Percentiles rank a stretch among this genome's conserved stretches.
phyloP scores from a whole-genome alignment of 2,113 vertebrate species.

The Pristiophorus japonicus region DNA sequence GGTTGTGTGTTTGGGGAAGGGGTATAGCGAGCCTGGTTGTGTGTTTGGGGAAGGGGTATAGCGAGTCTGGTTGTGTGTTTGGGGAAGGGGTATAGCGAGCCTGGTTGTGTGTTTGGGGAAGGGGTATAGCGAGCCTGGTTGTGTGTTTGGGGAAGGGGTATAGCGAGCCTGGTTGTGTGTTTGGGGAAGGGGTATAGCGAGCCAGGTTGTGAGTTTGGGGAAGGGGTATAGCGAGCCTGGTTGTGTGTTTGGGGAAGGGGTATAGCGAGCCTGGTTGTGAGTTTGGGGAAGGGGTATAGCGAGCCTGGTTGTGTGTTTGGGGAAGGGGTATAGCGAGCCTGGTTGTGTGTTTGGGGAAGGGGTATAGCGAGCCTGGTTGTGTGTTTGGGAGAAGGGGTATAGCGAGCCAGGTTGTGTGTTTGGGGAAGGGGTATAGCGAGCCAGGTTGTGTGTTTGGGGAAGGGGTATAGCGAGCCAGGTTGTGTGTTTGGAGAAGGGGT shows the following conservation, averaged over 20 bases:
- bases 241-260: no score
- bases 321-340: neutral
- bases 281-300: neutral
- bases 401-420: neutral
- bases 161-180: no score
- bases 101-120: no score
- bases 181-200: neutral
- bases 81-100: no score
- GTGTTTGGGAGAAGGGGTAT: neutral
- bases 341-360: neutral
- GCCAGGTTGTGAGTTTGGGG: neutral
- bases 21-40: no score
- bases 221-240: no score
- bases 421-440: neutral
- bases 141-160: neutral
- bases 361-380: no score
- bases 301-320: no score
- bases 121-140: neutral
- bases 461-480: neutral
- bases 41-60: neutral
- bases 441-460: no score
- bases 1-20: neutral
- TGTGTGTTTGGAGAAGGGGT: neutral
- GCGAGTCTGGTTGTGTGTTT: neutral
- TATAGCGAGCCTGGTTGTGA: neutral